These are phyloP conservation scores for Hemistola chrysoprasaria DNA, from an alignment of 2,888 invertebrate species.

Conservation along the genomic window DNA sequence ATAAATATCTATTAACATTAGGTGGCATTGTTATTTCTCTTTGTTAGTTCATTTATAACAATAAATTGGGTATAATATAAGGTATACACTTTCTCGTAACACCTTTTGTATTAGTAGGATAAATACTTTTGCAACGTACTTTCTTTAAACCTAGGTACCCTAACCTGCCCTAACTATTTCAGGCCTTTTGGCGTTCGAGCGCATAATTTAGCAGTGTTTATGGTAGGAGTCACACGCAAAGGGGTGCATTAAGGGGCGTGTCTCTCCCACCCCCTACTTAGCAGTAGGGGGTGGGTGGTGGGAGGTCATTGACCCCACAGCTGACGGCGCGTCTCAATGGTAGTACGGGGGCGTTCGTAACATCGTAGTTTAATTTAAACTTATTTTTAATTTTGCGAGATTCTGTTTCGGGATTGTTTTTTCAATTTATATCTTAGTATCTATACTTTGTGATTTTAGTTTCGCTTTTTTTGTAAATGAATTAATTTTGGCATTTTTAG, in stretches of 20 bases:
- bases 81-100: no score
- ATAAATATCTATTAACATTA: constrained; percentile 19
- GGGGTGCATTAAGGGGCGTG: constrained; percentile 44
- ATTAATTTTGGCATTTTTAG: no score
- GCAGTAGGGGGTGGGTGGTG: not conserved
- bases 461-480: no score
- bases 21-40: constrained; percentile 12
- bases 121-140: not conserved
- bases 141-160: constrained; percentile 1
- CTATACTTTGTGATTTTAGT: no score
- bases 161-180: constrained; percentile 16
- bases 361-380: no score
- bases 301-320: constrained; percentile 60
- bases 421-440: no score
- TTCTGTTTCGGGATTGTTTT: no score
- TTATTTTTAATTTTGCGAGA: no score
- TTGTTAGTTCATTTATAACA: constrained; percentile 19
- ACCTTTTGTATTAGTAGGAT: not conserved
- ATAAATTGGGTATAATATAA: constrained; percentile 25
- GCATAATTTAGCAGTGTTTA: constrained; percentile 24
- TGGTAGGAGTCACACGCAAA: constrained; percentile 20
- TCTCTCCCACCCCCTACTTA: constrained; percentile 22
- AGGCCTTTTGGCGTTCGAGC: constrained; percentile 29
- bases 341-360: constrained; percentile 43
- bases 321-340: constrained; percentile 63